phyloP scores from a whole-genome alignment of 2,797 vertebrate species.

The Acridotheres tristis region DNA sequence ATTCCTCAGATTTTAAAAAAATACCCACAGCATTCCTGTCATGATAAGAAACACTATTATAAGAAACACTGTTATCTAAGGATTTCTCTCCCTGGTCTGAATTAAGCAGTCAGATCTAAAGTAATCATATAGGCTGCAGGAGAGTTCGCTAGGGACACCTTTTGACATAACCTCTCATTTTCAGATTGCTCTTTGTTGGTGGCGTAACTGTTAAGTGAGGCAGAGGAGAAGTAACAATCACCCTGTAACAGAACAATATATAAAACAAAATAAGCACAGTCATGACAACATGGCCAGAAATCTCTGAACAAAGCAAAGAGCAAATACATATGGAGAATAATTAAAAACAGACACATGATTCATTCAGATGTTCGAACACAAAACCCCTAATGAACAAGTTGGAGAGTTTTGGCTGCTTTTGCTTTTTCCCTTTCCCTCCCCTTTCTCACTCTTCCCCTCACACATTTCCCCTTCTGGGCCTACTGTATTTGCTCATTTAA shows the following conservation, averaged over 20 bases:
- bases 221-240: constrained; percentile 15
- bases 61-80: background rate
- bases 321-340: constrained; percentile 55
- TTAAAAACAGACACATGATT: constrained; percentile 65
- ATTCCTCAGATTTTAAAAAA: background rate
- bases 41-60: background rate
- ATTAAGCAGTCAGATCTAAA: background rate
- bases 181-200: constrained; percentile 61
- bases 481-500: constrained; percentile 53
- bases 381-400: constrained; percentile 9
- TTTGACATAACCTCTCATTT: constrained; percentile 51
- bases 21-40: background rate
- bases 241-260: constrained; percentile 39
- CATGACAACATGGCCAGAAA: constrained; percentile 55
- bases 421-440: constrained; percentile 19
- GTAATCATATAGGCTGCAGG: background rate
- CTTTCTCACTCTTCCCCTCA: background rate
- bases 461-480: constrained; percentile 36
- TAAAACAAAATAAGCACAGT: constrained; percentile 52
- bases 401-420: constrained; percentile 20
- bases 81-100: background rate
- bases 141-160: background rate
- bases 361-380: constrained; percentile 58
- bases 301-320: constrained; percentile 56
- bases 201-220: constrained; percentile 12